Conservation (phyloP, 1,140 invertebrate genomes). For the Saccostrea cuccullata region DNA sequence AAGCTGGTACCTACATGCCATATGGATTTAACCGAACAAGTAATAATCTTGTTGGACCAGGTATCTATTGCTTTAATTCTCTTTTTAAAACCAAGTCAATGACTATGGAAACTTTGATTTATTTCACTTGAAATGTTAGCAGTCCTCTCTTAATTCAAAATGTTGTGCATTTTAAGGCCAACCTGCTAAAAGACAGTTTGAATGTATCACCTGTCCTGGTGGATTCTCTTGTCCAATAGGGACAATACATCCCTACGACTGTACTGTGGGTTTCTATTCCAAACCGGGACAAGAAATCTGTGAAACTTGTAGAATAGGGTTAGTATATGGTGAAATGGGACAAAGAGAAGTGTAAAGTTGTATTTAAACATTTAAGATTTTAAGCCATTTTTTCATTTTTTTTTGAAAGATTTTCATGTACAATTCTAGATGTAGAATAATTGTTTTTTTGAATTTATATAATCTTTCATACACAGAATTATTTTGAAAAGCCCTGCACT, state of each 20-base stretch:
- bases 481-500: not conserved
- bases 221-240: constrained; percentile 70
- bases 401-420: too few relatives aligned
- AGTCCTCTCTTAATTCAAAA: not conserved
- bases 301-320: constrained; percentile 72
- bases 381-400: too few relatives aligned
- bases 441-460: not conserved
- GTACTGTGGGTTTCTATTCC: constrained; percentile 69
- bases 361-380: too few relatives aligned
- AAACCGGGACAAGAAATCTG: constrained; percentile 68
- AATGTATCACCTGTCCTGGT: constrained; percentile 72
- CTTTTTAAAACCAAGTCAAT: not conserved
- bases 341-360: not conserved
- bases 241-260: constrained; percentile 66
- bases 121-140: not conserved
- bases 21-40: constrained; percentile 62
- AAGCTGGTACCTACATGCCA: constrained; percentile 75
- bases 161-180: constrained; percentile 54
- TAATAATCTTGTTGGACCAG: constrained; percentile 53
- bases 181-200: constrained; percentile 73
- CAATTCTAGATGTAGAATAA: too few relatives aligned
- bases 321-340: constrained; percentile 37
- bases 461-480: not conserved
- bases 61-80: constrained; percentile 20
- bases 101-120: not conserved